Percentiles rank a stretch among this genome's conserved stretches.
These are phyloP conservation scores for Dynastes tityus DNA, from an alignment of 2,888 invertebrate species.

Conservation along the genomic window DNA sequence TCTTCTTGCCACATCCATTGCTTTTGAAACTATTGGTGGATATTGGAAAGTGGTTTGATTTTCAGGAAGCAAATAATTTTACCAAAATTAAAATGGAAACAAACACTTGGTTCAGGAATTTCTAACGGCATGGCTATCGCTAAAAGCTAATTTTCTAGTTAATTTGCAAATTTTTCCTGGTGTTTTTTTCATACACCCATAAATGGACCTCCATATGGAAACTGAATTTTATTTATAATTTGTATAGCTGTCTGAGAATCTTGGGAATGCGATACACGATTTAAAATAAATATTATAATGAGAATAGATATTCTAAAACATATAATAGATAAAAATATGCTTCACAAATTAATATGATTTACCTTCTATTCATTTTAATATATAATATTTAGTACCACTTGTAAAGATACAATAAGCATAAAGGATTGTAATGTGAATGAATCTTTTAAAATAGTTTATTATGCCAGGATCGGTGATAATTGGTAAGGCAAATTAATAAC, in stretches of 20 bases:
- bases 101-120: constrained; percentile 77
- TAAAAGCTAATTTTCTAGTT: constrained; percentile 71
- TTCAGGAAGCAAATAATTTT: constrained; percentile 76
- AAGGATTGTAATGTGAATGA: neutral
- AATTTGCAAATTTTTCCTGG: constrained; percentile 3
- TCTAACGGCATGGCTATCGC: constrained; percentile 81
- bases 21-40: constrained; percentile 54
- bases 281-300: constrained; percentile 1
- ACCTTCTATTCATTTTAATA: constrained; percentile 20
- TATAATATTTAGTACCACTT: neutral
- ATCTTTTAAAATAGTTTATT: constrained; percentile 3
- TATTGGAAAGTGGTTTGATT: constrained; percentile 68
- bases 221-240: constrained; percentile 52
- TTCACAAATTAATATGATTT: neutral
- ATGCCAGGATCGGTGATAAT: neutral
- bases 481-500: constrained; percentile 14
- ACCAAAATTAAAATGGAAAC: constrained; percentile 83
- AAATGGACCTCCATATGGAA: constrained; percentile 56
- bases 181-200: constrained; percentile 54
- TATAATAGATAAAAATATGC: neutral
- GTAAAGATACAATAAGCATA: constrained; percentile 12
- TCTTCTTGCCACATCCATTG: constrained; percentile 53
- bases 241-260: neutral
- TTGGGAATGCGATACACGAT: neutral
- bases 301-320: neutral